Base-by-base conservation (phyloP, 2,888 invertebrate species). In the Plemyria rubiginata region DNA sequence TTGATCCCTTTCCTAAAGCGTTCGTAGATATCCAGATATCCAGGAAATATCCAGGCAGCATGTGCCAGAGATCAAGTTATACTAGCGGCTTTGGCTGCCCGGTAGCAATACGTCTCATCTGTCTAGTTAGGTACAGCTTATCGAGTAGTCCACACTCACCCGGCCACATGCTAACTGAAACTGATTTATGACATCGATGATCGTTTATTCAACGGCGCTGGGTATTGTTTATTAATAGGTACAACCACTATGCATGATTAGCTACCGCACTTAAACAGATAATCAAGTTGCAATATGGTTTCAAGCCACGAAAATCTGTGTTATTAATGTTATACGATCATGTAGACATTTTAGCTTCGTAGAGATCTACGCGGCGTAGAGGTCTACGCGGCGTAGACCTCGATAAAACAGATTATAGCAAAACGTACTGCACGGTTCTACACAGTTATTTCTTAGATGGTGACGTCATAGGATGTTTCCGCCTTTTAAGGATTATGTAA, bases 141-240 rank as follows among this genome's bases (percentile, higher is more conserved):
- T 89, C 90, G 83, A 80, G 72, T 80, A 80, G 77, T 81, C 80
- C 85, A 82, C 87, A 86, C 82, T 78, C 81, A 71, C 72, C 65
- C 62, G 72, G 68, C 75, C 84, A 83, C 82, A 83, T 84, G 85
- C 80, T 80, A 84, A 86, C 86, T 86, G 85, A 87, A 88, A 83
- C 87, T 87, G 87, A 90, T 90, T 88, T 88, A 90, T 82, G 83
- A 79, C 80, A 73, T 74, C 78, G 77, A 77, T 81, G 85, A 85
- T 79, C 80, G 84, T 83, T 85, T 81, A 83, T 85, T 81, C 78
- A 81, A 74, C 77, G 74, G 75, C 70, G 74, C 71, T 70, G 75
- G 75, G 78, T 78, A 76, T 74, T 71, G 78, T 80, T 81, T 80
- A 82, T 80, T 84, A 80, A 84, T 82, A 81, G 79, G 71, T 79